phyloP scores from a whole-genome alignment of 2,888 invertebrate genomes.

The Eumerus sabulonum region DNA sequence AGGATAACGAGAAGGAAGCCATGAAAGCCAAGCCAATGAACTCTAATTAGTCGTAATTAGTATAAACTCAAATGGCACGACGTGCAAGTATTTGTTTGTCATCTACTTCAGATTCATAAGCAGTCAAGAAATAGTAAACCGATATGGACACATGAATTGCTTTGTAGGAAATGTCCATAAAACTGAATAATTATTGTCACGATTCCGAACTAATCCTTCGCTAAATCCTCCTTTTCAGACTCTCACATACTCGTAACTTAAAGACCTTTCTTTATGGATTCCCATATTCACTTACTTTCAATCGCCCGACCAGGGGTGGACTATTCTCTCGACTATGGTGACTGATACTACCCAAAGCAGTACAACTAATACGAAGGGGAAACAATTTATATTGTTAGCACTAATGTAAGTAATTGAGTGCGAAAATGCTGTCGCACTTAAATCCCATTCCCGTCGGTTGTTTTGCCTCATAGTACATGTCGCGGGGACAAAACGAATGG shows the following conservation, averaged over 20 bases:
- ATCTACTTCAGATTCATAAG: no score
- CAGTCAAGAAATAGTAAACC: no score
- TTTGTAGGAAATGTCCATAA: no score
- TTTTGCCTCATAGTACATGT: neutral
- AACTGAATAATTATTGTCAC: no score
- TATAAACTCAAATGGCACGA: no score
- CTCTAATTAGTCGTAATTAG: no score
- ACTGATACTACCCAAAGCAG: constrained; percentile 14
- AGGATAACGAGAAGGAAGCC: no score
- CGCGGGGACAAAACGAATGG: constrained; percentile 42
- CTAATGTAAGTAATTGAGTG: constrained; percentile 79
- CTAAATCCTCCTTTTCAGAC: constrained; percentile 9
- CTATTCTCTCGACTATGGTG: constrained; percentile 29
- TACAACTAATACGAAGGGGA: constrained; percentile 20
- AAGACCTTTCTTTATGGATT: neutral
- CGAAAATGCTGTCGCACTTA: constrained; percentile 77
- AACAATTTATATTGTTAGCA: constrained; percentile 73
- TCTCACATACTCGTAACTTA: constrained; percentile 4
- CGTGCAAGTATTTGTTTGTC: no score
- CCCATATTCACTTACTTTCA: constrained; percentile 6
- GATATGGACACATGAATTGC: no score
- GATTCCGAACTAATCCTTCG: constrained; percentile 35
- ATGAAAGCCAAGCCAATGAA: no score
- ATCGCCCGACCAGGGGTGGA: constrained; percentile 26
- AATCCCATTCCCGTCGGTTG: constrained; percentile 52